Conservation (phyloP, 2,113 vertebrate species). For the Scytalopus superciliaris region DNA sequence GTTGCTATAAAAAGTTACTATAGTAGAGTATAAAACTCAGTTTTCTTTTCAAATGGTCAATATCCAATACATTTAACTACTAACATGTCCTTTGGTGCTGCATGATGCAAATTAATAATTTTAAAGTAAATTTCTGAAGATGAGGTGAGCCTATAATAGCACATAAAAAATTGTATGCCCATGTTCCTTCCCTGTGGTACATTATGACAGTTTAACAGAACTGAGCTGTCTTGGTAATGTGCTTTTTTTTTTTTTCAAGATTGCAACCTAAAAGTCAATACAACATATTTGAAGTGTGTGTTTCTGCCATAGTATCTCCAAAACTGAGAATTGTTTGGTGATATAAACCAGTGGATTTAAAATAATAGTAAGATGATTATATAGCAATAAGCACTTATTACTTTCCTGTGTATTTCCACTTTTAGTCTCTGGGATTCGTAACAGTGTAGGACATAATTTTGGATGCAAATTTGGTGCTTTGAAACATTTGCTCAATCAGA, state of each 20-base stretch:
- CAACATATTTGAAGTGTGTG: not conserved
- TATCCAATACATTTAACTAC: not conserved
- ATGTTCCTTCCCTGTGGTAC: not conserved
- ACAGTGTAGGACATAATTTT: not conserved
- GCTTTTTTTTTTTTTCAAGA: not conserved
- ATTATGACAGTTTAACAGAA: not conserved
- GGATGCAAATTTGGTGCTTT: not conserved
- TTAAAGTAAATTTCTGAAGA: not conserved
- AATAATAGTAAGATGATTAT: not conserved
- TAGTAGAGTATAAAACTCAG: not conserved
- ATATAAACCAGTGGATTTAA: not conserved
- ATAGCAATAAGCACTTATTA: not conserved
- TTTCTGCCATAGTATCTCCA: not conserved
- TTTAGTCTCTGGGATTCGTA: not conserved
- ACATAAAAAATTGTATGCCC: not conserved
- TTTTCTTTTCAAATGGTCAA: not conserved
- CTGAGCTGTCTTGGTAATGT: not conserved
- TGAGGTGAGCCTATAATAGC: not conserved
- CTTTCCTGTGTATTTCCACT: slow-evolving; percentile 1
- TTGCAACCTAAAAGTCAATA: not conserved
- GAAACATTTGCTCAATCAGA: not conserved
- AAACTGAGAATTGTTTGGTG: not conserved
- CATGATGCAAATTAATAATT: not conserved
- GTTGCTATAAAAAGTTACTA: not conserved
- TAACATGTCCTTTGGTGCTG: not conserved